Base-by-base conservation (phyloP, 2,888 invertebrate species). In the Oligia strigilis region DNA sequence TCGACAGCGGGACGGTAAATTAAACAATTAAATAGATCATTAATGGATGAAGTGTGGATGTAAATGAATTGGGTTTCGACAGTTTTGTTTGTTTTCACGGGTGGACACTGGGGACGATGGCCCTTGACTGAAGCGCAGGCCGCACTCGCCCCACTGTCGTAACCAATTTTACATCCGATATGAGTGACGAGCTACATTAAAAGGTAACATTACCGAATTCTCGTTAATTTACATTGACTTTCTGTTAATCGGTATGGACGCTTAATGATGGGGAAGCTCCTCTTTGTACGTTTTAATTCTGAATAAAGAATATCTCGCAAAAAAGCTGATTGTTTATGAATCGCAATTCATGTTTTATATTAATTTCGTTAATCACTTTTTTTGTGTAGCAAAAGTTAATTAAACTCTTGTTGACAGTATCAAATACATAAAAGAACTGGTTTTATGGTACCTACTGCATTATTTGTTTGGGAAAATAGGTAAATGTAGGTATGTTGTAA, bases 1-100 rank as follows among this genome's bases (percentile, higher is more conserved):
- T 74, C 69, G 19, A 81, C 72, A 80, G 65, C 64, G 66, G 83
- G 60, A 66, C 75, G 84, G 88, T 86, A 89, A 92, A 91, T 87
- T 85, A 87, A 88, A 85, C 87, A 84, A 87, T 91, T 89, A 90
- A 91, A 92, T 89, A 89, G 89, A 89, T 92, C 88, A 90, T 92
- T 91, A 92, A 90, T 88, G 91, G 87, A 91, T 91, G 89, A 90
- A 92, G 91, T 90, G 91, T 86, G 89, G 89, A 91, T 92, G 92
- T 91, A 92, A 94, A 94, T 94, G 92, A 93, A 93, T 92, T 92
- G 92, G 90, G 89, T 92, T 92, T 91, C 89, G 89, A 89, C 89
- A 90, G 90, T 91, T 88, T 86, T 92, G 92, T 93, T 93, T 93
- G 92, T 92, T 91, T 90, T 87, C 88, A 90, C 88, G 86, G 80